phyloP scores from a whole-genome alignment of 2,797 vertebrate genomes.

The Pangasius djambal region DNA sequence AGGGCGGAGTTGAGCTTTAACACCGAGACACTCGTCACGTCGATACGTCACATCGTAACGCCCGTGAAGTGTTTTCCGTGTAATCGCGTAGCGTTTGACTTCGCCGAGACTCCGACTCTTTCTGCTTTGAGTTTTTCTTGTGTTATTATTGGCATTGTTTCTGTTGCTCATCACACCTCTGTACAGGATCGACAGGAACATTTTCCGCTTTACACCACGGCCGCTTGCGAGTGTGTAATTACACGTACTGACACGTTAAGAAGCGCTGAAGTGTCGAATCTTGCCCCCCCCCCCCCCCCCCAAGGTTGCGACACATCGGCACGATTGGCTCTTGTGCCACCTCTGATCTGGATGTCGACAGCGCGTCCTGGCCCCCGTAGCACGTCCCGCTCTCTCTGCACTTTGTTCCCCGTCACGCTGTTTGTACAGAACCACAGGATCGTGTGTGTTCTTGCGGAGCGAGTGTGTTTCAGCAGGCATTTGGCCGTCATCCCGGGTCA shows the following conservation, averaged over 20 bases:
- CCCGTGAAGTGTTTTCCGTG: not conserved
- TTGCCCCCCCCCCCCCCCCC: not conserved
- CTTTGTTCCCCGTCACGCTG: slow-evolving; percentile 53
- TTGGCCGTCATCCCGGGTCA: slow-evolving; percentile 34
- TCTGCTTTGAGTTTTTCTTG: not conserved
- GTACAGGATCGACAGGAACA: not conserved
- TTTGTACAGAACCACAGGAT: slow-evolving; percentile 57
- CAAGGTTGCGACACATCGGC: not conserved
- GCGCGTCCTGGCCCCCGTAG: slow-evolving; percentile 8
- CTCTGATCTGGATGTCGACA: slow-evolving; percentile 45
- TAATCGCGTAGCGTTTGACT: not conserved
- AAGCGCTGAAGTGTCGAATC: not conserved
- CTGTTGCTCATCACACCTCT: not conserved
- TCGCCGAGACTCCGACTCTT: not conserved
- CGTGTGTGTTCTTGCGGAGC: slow-evolving; percentile 19
- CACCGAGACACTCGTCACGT: not conserved
- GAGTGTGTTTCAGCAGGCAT: slow-evolving; percentile 47
- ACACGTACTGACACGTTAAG: too few species aligned
- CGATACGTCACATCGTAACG: not conserved
- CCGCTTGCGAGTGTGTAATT: too few species aligned
- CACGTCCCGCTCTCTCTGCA: slow-evolving; percentile 22
- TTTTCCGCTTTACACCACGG: not conserved
- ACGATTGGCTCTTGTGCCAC: not conserved
- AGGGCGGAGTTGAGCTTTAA: not conserved
- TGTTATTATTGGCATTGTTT: not conserved